phyloP scores from a whole-genome alignment of 2,797 vertebrate species.

The Sebastes diaconus region DNA sequence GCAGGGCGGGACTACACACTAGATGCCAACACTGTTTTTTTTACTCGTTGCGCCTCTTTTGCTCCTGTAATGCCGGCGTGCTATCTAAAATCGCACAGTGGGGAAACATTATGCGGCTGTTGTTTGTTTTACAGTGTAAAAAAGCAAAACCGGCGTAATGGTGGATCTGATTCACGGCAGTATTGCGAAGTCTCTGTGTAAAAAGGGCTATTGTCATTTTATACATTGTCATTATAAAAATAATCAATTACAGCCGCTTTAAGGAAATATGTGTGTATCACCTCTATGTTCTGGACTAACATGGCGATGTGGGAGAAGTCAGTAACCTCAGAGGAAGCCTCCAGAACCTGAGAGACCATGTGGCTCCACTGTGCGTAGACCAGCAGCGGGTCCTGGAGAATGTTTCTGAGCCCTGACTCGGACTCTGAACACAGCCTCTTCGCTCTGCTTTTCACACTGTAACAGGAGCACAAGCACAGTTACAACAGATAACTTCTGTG shows the following conservation, averaged over 20 bases:
- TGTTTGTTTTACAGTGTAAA: no score
- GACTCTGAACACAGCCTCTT: slow-evolving; percentile 82
- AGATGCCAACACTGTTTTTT: no score
- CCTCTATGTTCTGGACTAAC: slow-evolving; percentile 88
- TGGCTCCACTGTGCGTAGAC: slow-evolving; percentile 87
- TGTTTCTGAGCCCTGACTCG: slow-evolving; percentile 79
- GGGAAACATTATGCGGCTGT: no score
- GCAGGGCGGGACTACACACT: no score
- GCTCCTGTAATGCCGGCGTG: no score
- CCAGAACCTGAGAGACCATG: slow-evolving; percentile 82
- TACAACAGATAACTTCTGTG: neutral
- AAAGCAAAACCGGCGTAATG: no score
- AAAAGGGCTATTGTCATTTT: no score
- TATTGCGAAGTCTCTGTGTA: no score
- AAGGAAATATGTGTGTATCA: slow-evolving; percentile 53
- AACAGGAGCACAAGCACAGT: neutral
- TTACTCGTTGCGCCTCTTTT: no score
- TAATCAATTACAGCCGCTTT: neutral
- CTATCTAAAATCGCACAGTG: no score
- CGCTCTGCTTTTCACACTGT: slow-evolving; percentile 86
- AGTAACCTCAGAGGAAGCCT: slow-evolving; percentile 78
- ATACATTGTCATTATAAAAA: no score
- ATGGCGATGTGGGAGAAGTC: slow-evolving; percentile 85
- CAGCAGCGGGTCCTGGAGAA: slow-evolving; percentile 85
- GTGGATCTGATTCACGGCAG: no score